These are phyloP conservation scores for Erpetoichthys calabaricus DNA, from an alignment of 2,797 vertebrate genomes.

Conservation along the genomic window DNA sequence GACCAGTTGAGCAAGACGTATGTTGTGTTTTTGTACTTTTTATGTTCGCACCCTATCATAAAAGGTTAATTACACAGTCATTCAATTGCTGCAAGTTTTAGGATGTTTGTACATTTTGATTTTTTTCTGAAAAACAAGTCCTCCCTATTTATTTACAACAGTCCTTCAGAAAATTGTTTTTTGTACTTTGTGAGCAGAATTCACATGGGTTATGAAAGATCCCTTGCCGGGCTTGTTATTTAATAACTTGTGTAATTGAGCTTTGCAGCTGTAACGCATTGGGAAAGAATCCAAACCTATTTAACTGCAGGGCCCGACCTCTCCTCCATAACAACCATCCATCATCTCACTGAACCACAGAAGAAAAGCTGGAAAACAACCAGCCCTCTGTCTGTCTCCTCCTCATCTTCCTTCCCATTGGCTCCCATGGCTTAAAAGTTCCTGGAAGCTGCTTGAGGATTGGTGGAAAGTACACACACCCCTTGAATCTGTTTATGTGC, in stretches of 20 bases:
- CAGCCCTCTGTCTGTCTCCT: slow-evolving; percentile 36
- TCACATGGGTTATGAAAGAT: slow-evolving; percentile 25
- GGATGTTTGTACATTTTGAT: no score
- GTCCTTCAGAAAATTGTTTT: slow-evolving; percentile 27
- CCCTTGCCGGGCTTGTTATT: slow-evolving; percentile 26
- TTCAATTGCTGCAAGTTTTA: no score
- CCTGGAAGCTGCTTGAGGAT: slow-evolving; percentile 32
- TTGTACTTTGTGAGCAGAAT: slow-evolving; percentile 19
- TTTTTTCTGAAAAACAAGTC: no score
- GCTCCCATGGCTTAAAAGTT: slow-evolving; percentile 23
- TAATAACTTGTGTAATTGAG: slow-evolving; percentile 25
- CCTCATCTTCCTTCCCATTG: slow-evolving; percentile 33
- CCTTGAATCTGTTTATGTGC: slow-evolving; percentile 61
- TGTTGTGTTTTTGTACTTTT: no score
- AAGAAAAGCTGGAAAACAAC: slow-evolving; percentile 45
- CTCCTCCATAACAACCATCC: slow-evolving; percentile 35
- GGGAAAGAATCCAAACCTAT: slow-evolving; percentile 30
- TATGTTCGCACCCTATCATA: no score
- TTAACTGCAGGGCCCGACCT: slow-evolving; percentile 39
- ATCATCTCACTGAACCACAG: slow-evolving; percentile 29
- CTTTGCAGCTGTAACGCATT: slow-evolving; percentile 30
- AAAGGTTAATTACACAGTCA: no score
- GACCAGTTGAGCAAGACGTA: no score
- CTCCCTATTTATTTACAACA: slow-evolving; percentile 7
- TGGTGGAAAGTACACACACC: slow-evolving; percentile 62